phyloP scores from a whole-genome alignment of 1,140 invertebrate species.

The Himalopsyche phryganea region DNA sequence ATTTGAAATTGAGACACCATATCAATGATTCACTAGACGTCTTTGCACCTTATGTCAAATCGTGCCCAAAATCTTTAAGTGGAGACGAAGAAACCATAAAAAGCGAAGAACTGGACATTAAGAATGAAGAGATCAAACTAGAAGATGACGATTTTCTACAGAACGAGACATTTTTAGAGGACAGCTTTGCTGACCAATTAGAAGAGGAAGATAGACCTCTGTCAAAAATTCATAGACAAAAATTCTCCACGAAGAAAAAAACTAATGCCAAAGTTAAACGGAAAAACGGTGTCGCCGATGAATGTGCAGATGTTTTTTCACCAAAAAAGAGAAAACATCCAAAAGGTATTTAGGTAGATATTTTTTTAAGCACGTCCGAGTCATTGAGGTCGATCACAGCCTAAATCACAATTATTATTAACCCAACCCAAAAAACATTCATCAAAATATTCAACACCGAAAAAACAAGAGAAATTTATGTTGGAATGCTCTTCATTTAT shows the following conservation, averaged over 20 bases:
- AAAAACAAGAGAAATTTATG: too few species aligned
- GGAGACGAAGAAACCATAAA: neutral
- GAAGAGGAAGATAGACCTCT: neutral
- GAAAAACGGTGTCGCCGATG: neutral
- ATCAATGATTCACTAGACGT: neutral
- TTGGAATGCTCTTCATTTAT: too few species aligned
- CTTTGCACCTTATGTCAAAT: too few species aligned
- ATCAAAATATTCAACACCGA: too few species aligned
- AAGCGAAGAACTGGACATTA: neutral
- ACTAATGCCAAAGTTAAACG: neutral
- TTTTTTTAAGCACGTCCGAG: too few species aligned
- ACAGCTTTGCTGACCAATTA: neutral
- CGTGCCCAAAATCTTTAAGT: too few species aligned
- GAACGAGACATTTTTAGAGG: neutral
- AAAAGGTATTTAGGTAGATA: neutral
- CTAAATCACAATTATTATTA: too few species aligned
- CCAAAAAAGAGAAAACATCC: neutral
- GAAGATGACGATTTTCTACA: constrained; percentile 1
- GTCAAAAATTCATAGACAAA: neutral
- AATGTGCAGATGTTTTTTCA: too few species aligned
- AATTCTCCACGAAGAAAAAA: neutral
- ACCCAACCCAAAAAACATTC: too few species aligned
- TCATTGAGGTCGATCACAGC: too few species aligned
- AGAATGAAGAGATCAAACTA: constrained; percentile 3
- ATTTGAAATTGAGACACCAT: constrained; percentile 14